phyloP scores from a whole-genome alignment of 2,113 vertebrate species.

The Camelus dromedarius region DNA sequence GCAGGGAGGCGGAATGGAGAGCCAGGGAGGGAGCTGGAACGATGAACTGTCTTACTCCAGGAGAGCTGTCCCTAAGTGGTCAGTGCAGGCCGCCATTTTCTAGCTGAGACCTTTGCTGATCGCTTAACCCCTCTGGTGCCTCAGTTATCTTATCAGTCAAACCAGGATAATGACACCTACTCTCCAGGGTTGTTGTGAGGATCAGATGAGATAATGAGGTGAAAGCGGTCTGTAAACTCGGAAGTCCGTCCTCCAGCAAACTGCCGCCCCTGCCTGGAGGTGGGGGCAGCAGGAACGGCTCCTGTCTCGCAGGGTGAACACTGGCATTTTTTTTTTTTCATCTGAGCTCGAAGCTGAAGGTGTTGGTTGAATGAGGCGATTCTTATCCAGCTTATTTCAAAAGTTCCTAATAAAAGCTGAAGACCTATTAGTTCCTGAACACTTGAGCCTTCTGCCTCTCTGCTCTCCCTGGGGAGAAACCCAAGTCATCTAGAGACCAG shows the following conservation, averaged over 20 bases:
- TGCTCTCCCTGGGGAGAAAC: not conserved
- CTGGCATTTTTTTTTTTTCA: not conserved
- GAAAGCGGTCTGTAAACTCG: not conserved
- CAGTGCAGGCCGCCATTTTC: not conserved
- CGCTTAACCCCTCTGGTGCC: not conserved
- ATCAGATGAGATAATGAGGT: constrained; percentile 3
- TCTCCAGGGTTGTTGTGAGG: not conserved
- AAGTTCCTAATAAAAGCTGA: not conserved
- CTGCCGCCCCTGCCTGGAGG: not conserved
- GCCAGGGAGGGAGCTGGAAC: not conserved
- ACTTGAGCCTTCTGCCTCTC: not conserved
- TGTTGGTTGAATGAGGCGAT: not conserved
- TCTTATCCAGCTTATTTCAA: constrained; percentile 20
- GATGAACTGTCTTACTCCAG: not conserved
- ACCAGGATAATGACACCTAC: not conserved
- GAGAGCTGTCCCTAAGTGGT: not conserved
- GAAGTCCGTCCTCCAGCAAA: not conserved
- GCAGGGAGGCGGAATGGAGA: not conserved
- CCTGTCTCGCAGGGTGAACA: not conserved
- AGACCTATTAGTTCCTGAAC: not conserved
- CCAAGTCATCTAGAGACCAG: not conserved
- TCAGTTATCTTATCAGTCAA: constrained; percentile 42
- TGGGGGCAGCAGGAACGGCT: not conserved
- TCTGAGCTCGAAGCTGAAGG: not conserved
- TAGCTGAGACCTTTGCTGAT: not conserved